A percentile compares a stretch with the other conserved stretches of the same genome.
phyloP scores from a whole-genome alignment of 2,888 invertebrate species.

The Campopleginae sp. region DNA sequence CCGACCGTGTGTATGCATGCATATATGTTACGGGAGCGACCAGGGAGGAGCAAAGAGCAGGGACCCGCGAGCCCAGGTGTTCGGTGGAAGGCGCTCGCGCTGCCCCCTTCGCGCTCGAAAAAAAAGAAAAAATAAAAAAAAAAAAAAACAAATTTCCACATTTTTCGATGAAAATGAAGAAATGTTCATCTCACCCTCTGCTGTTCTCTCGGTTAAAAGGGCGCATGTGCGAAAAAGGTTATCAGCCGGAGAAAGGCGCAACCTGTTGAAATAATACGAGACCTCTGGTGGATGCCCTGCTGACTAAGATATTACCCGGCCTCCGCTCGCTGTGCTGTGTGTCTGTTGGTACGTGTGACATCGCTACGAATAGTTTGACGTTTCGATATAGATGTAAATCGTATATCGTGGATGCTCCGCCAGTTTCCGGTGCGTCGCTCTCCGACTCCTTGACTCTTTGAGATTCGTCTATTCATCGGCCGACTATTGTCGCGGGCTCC shows the following conservation, averaged over 20 bases:
- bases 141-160: too few species aligned
- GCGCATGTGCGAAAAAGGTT: slow-evolving; percentile 67
- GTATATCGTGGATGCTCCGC: slow-evolving; percentile 52
- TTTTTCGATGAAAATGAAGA: too few species aligned
- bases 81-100: slow-evolving; percentile 22
- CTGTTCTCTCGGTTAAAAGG: slow-evolving; percentile 3
- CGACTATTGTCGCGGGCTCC: slow-evolving; percentile 10
- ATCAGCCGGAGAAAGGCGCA: slow-evolving; percentile 79
- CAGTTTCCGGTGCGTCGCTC: slow-evolving; percentile 77
- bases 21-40: not conserved
- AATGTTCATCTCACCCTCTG: too few species aligned
- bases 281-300: slow-evolving; percentile 51
- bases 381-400: slow-evolving; percentile 1
- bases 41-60: too few species aligned
- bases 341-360: not conserved
- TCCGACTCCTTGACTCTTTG: slow-evolving; percentile 68
- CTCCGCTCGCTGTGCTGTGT: not conserved
- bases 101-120: slow-evolving; percentile 15
- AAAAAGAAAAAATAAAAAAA: too few species aligned
- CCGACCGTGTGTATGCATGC: slow-evolving; percentile 39
- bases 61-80: slow-evolving; percentile 64
- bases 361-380: slow-evolving; percentile 14
- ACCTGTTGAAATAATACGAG: slow-evolving; percentile 79
- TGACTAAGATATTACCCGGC: slow-evolving; percentile 13
- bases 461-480: slow-evolving; percentile 44